Evolutionary conservation across 1,140 invertebrate species (phyloP), one percentile per base, ranked within the genome.

Genomic region (Drosophila kepulauana): DNA sequence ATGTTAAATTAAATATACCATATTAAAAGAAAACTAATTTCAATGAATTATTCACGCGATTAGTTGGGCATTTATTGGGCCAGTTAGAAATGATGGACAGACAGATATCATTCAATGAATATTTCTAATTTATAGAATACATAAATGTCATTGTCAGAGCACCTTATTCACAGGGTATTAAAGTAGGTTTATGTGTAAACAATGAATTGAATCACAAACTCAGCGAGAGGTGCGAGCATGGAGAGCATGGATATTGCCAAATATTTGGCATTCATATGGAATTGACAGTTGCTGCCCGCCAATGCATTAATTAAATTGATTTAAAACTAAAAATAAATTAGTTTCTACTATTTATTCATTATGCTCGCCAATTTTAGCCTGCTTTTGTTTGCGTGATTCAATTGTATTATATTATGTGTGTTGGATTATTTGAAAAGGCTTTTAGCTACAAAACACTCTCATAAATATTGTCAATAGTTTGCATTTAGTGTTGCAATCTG

Each of bases 251-350:
- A 35, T 13, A 69, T 62, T 52, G 13, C 48, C 38, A 52, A 58
- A 66, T 66, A 58, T 45, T 65, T 54, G 8, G n/a, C 16, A 38
- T 51, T 38, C 11, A 33, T 65, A 30, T 41, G 13, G 6, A 48
- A n/a, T 67, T 67, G 70, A 58, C 70, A 58, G 70, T 28, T 73
- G 30, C 62, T 38, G n/a, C 57, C 33, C 15, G 1, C 25, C 10
- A 20, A 38, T 33, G 48, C 13, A 51, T 73, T 66, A 59, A 45
- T 73, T 61, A 59, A 59, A 41, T 52, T 59, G 43, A 54, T 51
- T 38, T 59, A 16, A 25, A 73, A 66, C 8, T 35, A 58, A 52
- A 43, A 52, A 45, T 59, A 49, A 58, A 67, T 59, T 52, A 35
- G 13, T 67, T 54, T 57, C 2, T 13, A 28, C 10, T 33, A 30